A percentile compares a stretch with the other conserved stretches of the same genome.
Evolutionary conservation across 1,140 invertebrate species (phyloP).

Genomic region (Conus ventricosus): DNA sequence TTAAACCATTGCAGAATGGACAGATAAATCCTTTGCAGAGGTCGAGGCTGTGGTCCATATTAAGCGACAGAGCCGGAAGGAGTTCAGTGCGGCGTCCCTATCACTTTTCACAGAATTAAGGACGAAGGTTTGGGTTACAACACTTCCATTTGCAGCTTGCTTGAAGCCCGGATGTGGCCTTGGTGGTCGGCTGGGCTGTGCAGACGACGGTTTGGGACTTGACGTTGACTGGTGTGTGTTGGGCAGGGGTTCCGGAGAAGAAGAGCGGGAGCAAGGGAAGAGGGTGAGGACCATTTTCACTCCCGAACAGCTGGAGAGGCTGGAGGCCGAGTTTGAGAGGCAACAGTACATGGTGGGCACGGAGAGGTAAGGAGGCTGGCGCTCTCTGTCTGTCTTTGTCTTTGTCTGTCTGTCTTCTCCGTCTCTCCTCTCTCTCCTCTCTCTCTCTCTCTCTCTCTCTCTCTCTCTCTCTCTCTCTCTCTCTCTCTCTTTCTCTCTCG

Average conservation of each 20-base stretch:
- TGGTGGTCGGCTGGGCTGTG: too few species aligned
- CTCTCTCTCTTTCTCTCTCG: not conserved
- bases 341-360: conserved; percentile 99
- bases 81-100: too few species aligned
- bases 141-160: too few species aligned
- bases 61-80: too few species aligned
- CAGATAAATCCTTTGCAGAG: too few species aligned
- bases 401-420: not conserved
- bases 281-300: conserved; percentile 97
- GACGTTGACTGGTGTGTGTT: not conserved
- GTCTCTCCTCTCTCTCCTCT: conserved; percentile 1
- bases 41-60: too few species aligned
- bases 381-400: not conserved
- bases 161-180: too few species aligned
- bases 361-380: conserved; percentile 79
- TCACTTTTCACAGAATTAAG: too few species aligned
- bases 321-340: conserved; percentile 94
- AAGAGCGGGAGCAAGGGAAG: conserved; percentile 78
- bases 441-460: not conserved
- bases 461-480: not conserved
- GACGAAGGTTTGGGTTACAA: too few species aligned
- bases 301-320: conserved; percentile 92
- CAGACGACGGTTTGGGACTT: too few species aligned
- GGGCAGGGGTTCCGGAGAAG: conserved; percentile 49
- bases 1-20: too few species aligned